Base-by-base conservation (phyloP, 2,888 invertebrate species). In the Folsomia manolachei region DNA sequence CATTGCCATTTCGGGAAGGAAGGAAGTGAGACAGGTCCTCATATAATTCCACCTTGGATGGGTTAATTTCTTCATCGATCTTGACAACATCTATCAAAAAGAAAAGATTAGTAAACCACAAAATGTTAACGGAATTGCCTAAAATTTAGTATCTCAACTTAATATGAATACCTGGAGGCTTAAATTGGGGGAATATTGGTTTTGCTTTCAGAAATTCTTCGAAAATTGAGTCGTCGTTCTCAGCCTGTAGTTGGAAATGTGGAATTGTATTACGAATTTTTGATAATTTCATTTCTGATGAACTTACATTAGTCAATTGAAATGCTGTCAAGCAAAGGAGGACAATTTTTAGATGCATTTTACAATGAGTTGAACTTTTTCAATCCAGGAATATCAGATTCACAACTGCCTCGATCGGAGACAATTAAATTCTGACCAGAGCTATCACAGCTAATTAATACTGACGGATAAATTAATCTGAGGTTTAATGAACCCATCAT, bases 161-260 rank as follows among this genome's bases (percentile, higher is more conserved):
- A n/a, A n/a, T n/a, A n/a, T n/a, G n/a, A n/a, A n/a, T n/a, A n/a
- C n/a, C n/a, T 0, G 78, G 78, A 21, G 72, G 69, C 19, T 79
- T 71, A 53, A 80, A 74, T 72, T 73, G 71, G 1, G 79, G 80
- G 60, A 73, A 76, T n/a, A 74, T 24, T 18, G 80, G 80, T 1
- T 27, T 69, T 11, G 80, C 77, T 63, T 75, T 70, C 26, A 79
- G 67, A 25, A 79, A 80, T 11, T 68, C 69, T 70, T 74, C 69
- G 23, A 76, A 73, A 62, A 74, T 73, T 18, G 39, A 24, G 56
- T 74, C 71, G 51, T 74, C 71, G n/a, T 72, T 69, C 19, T 61
- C 63, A 21, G 64, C 64, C 52, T 56, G 56, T 14, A 63, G 52
- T 19, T 52, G 23, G 18, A 51, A 51, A 51, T 11, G 9, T 51